Base-by-base conservation (phyloP, 2,113 vertebrate genomes). In the Entelurus aequoreus region DNA sequence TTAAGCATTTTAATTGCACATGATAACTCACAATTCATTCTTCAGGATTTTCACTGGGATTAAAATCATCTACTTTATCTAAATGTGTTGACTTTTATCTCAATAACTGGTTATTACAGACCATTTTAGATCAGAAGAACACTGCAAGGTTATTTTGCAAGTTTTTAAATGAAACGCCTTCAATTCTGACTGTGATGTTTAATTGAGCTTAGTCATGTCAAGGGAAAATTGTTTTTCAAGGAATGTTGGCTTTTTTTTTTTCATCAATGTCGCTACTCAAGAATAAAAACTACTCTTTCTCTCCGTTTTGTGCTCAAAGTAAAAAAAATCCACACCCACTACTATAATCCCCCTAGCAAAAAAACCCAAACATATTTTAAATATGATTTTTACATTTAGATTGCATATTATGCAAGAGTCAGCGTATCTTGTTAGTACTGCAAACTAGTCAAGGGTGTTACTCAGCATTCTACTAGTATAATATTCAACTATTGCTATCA, bases 301-400 rank as follows among this genome's bases (percentile, higher is more conserved):
- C 36, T 19, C 12, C 21, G 14, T 63, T 50, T 51, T 54, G 54
- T 62, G 44, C 58, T 37, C 7, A 28, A 12, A 49, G 16, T 64
- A 28, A 10, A 53, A 46, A 50, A 53, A 60, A 60, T 1, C 8
- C 44, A 16, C 53, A 19, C 16, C 19, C 48, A 58, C 51, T 57
- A 38, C 62, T 72, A 14, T 76, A 75, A 77, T 82, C 71, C 65
- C 36, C 38, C 19, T 6, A 69, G 64, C 40, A 62, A 73, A 60
- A 48, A 38, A 70, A 51, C 28, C 28, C 28, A 73, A 75, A 61
- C 59, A 59, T 51, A 74, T 67, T 71, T 58, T 14, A 68, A 74
- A 2, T 73, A 56, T 55, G n/a, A 38, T 72, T 68, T 58, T 52
- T 35, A 56, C 54, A 16, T 76, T 74, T 71, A 78, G 58, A 81